Evolutionary conservation across 2,113 vertebrate genomes (phyloP).

Genomic region (Caloenas nicobarica): DNA sequence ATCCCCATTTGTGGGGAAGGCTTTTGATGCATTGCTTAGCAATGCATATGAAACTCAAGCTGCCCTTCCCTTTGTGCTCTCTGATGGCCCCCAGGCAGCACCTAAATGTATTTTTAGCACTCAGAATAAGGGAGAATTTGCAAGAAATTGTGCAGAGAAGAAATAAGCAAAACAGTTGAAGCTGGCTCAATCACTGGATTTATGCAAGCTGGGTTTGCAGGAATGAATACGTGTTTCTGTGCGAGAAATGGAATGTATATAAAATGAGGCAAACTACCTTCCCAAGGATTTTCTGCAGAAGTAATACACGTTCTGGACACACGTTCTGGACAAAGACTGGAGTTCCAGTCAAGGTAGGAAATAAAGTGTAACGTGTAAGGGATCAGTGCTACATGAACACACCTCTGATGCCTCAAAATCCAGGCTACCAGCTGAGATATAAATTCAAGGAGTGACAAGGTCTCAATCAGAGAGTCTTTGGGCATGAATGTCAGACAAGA

Average conservation of each 20-base stretch:
- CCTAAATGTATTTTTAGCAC: conserved; percentile 45
- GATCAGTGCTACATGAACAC: not conserved
- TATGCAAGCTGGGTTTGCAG: not conserved
- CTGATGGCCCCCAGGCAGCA: conserved; percentile 22
- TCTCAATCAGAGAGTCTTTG: not conserved
- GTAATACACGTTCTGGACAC: not conserved
- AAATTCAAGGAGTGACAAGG: not conserved
- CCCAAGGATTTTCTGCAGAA: conserved; percentile 1
- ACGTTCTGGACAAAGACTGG: not conserved
- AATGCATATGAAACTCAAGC: not conserved
- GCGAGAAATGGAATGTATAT: not conserved
- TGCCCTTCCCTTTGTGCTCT: conserved; percentile 31
- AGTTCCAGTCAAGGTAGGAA: not conserved
- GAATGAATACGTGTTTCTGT: not conserved
- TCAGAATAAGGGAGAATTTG: not conserved
- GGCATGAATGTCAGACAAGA: conserved; percentile 25
- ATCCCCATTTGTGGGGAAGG: conserved; percentile 4
- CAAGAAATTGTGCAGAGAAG: conserved; percentile 20
- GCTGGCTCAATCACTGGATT: not conserved
- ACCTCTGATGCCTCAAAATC: not conserved
- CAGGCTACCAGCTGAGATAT: not conserved
- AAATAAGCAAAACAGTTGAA: conserved; percentile 10
- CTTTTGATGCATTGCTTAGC: conserved; percentile 37
- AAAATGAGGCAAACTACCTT: conserved; percentile 15
- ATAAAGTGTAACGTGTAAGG: not conserved